phyloP scores from a whole-genome alignment of 2,888 invertebrate species.

The Lochmaea crataegi region DNA sequence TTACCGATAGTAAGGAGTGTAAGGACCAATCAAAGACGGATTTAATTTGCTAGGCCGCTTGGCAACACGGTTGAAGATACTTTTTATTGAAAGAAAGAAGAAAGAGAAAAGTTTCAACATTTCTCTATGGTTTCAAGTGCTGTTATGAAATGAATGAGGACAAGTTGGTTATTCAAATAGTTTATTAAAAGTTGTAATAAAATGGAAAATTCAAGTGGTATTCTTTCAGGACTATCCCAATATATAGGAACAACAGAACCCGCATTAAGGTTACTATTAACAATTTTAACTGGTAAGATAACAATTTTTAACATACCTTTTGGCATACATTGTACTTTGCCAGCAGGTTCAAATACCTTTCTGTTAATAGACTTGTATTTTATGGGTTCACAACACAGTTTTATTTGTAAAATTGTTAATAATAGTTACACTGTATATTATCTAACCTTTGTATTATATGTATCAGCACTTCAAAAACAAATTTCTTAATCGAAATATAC shows the following conservation, averaged over 20 bases:
- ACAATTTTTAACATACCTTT: constrained; percentile 4
- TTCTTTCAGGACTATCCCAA: constrained; percentile 51
- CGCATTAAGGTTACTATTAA: constrained; percentile 60
- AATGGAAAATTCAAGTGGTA: constrained; percentile 41
- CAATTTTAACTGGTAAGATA: constrained; percentile 61
- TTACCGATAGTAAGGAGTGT: too few species aligned
- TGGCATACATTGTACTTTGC: neutral
- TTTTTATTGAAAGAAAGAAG: too few species aligned
- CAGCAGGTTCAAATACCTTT: neutral
- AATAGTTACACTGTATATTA: neutral
- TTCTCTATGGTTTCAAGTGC: neutral
- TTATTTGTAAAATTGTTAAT: neutral
- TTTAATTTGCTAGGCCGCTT: too few species aligned
- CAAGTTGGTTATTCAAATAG: neutral
- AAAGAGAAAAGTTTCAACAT: neutral
- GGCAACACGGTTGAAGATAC: too few species aligned
- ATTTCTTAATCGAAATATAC: neutral
- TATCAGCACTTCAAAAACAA: neutral
- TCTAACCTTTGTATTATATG: neutral
- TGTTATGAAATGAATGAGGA: constrained; percentile 15
- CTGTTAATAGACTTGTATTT: too few species aligned
- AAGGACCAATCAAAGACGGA: too few species aligned
- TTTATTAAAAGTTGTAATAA: neutral
- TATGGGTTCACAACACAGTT: neutral
- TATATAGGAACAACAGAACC: constrained; percentile 58